These are phyloP conservation scores for Sula dactylatra DNA, from an alignment of 2,113 vertebrate genomes.

Conservation along the genomic window DNA sequence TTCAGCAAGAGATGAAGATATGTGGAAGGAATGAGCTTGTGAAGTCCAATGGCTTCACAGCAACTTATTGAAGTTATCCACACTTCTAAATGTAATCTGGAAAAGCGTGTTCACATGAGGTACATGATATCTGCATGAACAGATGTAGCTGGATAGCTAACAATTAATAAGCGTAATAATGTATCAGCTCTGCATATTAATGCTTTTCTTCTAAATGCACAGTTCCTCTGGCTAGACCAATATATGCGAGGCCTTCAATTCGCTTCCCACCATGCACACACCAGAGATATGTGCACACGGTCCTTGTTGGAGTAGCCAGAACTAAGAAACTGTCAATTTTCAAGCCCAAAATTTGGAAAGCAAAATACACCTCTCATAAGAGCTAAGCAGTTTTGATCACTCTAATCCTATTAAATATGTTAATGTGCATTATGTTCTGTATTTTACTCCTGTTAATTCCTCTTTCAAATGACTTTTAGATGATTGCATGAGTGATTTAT, in stretches of 20 bases:
- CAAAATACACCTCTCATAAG: background rate
- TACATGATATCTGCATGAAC: background rate
- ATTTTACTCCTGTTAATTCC: background rate
- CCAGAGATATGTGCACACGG: fast-evolving
- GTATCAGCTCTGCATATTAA: background rate
- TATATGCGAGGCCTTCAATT: background rate
- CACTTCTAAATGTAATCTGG: background rate
- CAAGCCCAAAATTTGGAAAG: background rate
- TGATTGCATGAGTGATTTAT: background rate
- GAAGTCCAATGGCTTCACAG: background rate
- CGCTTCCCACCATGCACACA: background rate
- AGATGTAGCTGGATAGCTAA: background rate
- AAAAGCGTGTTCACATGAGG: background rate
- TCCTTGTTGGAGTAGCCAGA: background rate
- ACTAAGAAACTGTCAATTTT: background rate
- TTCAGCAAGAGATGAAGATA: background rate
- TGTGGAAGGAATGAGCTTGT: background rate
- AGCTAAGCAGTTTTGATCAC: background rate
- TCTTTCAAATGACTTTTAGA: background rate
- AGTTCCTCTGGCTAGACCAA: background rate
- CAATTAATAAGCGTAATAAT: background rate
- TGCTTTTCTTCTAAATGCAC: background rate
- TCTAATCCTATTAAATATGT: background rate
- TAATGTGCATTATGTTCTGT: background rate
- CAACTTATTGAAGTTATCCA: background rate